A percentile compares a stretch with the other conserved stretches of the same genome.
These are phyloP conservation scores for Aleiodes testaceus DNA, from an alignment of 2,888 invertebrate species.

Conservation along the genomic window DNA sequence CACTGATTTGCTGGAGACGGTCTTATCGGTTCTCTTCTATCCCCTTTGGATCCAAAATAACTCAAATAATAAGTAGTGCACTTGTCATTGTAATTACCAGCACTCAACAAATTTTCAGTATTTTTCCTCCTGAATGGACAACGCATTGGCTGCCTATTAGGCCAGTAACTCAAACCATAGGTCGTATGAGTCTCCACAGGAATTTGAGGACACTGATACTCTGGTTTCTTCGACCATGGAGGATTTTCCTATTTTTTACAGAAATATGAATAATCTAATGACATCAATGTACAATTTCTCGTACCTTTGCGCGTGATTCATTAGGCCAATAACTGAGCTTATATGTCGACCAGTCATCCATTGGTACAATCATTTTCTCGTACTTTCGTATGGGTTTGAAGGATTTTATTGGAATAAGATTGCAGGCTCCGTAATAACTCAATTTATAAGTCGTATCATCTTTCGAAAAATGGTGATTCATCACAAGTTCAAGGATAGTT, in stretches of 20 bases:
- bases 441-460: constrained; percentile 79
- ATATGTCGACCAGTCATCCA: constrained; percentile 76
- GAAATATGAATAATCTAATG: constrained; percentile 10
- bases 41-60: constrained; percentile 63
- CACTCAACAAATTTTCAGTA: constrained; percentile 63
- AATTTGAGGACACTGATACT: constrained; percentile 59
- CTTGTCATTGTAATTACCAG: constrained; percentile 61
- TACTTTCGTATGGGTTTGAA: constrained; percentile 74
- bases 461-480: constrained; percentile 54
- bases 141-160: constrained; percentile 56
- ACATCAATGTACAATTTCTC: neutral
- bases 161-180: constrained; percentile 69
- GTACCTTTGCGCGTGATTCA: constrained; percentile 53
- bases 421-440: constrained; percentile 78
- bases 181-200: constrained; percentile 65
- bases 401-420: constrained; percentile 69
- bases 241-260: constrained; percentile 54
- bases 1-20: constrained; percentile 52
- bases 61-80: constrained; percentile 69
- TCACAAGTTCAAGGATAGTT: neutral
- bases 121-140: constrained; percentile 52
- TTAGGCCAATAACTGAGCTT: constrained; percentile 76
- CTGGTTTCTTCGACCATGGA: constrained; percentile 56
- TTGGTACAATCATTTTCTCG: constrained; percentile 74
- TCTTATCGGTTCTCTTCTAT: constrained; percentile 56